Conservation (phyloP, 1,140 invertebrate species). For the Drosophila pruinosa region DNA sequence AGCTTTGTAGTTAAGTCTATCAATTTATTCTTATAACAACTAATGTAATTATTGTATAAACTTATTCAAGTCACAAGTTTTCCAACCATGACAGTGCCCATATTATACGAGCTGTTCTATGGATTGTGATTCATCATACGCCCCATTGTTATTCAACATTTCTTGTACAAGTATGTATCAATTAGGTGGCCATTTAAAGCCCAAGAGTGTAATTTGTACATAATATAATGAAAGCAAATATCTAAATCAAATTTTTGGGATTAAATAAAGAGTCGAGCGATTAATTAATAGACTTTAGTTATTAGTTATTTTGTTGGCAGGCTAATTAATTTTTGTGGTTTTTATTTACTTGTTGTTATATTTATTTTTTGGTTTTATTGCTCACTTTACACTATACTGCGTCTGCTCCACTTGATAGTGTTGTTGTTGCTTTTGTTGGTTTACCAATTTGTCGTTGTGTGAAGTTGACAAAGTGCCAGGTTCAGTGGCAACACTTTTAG, state of each 20-base stretch:
- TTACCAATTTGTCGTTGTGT: conserved; percentile 49
- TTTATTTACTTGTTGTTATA: conserved; percentile 23
- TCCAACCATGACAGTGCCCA: background rate
- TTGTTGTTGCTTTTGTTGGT: conserved; percentile 27
- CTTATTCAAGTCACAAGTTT: background rate
- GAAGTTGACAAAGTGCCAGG: conserved; percentile 55
- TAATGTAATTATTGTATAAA: background rate
- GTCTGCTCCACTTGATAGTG: background rate
- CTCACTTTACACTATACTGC: conserved; percentile 38
- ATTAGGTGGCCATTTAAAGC: conserved; percentile 1
- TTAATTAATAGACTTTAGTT: conserved; percentile 53
- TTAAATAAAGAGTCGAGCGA: conserved; percentile 20
- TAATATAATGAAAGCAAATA: background rate
- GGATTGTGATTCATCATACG: background rate
- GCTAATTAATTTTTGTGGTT: conserved; percentile 61
- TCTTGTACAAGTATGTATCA: background rate
- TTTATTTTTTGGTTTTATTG: conserved; percentile 36
- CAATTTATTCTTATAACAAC: too few species aligned
- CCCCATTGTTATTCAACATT: conserved; percentile 10
- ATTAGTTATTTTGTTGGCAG: conserved; percentile 34
- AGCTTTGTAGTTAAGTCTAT: too few species aligned
- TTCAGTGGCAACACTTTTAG: conserved; percentile 36
- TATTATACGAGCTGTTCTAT: background rate
- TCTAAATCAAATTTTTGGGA: conserved; percentile 8
- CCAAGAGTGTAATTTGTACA: conserved; percentile 7